Evolutionary conservation across 2,113 vertebrate species (phyloP).

Genomic region (Dunckerocampus dactyliophorus): DNA sequence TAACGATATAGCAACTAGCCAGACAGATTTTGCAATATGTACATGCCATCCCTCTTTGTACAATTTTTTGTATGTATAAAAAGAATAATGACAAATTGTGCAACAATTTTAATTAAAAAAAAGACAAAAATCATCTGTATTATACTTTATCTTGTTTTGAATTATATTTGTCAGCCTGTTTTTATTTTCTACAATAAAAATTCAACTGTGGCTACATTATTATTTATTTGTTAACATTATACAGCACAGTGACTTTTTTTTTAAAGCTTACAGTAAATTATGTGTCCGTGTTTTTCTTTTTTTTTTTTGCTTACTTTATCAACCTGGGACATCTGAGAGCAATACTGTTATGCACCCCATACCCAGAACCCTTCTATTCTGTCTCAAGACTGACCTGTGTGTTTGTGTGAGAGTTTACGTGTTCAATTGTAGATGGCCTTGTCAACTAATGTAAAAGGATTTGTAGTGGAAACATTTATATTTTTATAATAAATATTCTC

Average conservation of each 20-base stretch:
- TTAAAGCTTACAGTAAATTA: conserved; percentile 80
- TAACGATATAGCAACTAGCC: conserved; percentile 84
- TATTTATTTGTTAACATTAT: conserved; percentile 95
- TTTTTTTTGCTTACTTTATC: conserved; percentile 79
- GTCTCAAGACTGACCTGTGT: conserved; percentile 62
- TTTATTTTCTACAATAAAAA: conserved; percentile 67
- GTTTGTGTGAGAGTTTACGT: conserved; percentile 78
- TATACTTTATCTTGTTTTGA: conserved; percentile 76
- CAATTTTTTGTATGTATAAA: conserved; percentile 80
- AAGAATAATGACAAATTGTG: conserved; percentile 68
- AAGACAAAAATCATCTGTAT: conserved; percentile 71
- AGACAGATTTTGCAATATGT: conserved; percentile 76
- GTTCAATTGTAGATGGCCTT: conserved; percentile 96
- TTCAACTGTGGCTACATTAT: conserved; percentile 76
- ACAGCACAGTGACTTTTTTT: conserved; percentile 61
- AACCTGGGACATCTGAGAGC: conserved; percentile 67
- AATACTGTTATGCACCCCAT: conserved; percentile 70
- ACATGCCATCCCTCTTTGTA: conserved; percentile 87
- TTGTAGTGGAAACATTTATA: conserved; percentile 99
- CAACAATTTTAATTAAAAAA: conserved; percentile 71
- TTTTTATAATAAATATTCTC: conserved; percentile 99
- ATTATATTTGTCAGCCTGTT: conserved; percentile 68
- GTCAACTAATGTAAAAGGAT: conserved; percentile 99
- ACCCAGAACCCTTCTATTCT: conserved; percentile 57
- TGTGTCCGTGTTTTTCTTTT: conserved; percentile 81